A percentile compares a stretch with the other conserved stretches of the same genome.
Conservation (phyloP, 2,113 vertebrate genomes). For the Antechinus flavipes region DNA sequence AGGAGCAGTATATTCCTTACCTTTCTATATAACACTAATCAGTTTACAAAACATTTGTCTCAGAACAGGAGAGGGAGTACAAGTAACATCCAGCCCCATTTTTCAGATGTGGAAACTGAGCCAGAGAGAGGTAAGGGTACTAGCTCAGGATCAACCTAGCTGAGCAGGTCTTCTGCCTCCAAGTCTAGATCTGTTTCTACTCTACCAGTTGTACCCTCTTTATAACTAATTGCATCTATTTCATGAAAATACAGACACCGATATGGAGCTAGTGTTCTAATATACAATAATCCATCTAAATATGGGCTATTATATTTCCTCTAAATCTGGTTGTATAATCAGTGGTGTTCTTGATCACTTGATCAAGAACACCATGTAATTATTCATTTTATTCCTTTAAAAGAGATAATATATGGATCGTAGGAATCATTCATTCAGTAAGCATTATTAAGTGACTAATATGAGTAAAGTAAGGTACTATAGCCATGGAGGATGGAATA, state of each 20-base stretch:
- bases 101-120: neutral
- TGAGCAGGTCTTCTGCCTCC: neutral
- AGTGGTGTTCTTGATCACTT: neutral
- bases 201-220: neutral
- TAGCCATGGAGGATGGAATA: neutral
- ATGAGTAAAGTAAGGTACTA: neutral
- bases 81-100: accelerated
- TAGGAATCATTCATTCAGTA: neutral
- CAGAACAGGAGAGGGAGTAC: neutral
- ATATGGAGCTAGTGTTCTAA: neutral
- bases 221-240: neutral
- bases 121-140: neutral
- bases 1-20: neutral
- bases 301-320: neutral
- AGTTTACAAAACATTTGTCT: neutral
- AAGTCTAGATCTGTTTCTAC: neutral
- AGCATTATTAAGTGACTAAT: neutral
- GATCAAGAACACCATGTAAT: neutral
- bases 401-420: neutral
- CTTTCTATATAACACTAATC: neutral
- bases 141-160: neutral
- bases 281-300: neutral
- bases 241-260: neutral
- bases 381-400: neutral
- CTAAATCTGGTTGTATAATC: neutral